Evolutionary conservation across 1,140 invertebrate species (phyloP).

Genomic region (Drosophila lini): DNA sequence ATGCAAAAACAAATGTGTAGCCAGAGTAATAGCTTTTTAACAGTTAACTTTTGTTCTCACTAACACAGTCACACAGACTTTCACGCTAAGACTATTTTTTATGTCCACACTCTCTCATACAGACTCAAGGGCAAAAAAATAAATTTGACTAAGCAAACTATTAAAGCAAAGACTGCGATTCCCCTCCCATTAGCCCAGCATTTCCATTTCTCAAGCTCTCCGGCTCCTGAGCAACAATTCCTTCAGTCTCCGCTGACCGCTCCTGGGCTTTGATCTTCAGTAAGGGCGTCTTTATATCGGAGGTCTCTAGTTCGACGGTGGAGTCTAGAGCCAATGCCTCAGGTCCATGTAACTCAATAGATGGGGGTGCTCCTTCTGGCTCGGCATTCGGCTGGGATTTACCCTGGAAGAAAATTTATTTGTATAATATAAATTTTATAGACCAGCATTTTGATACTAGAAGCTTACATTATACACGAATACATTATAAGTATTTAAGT

Average conservation of each 20-base stretch:
- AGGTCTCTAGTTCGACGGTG: conserved; percentile 52
- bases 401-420: conserved; percentile 25
- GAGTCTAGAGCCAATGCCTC: conserved; percentile 39
- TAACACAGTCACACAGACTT: conserved; percentile 9
- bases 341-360: conserved; percentile 30
- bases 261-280: conserved; percentile 62
- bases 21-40: conserved; percentile 69
- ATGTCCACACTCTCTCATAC: neutral
- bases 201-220: conserved; percentile 49
- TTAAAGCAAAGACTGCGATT: conserved; percentile 67
- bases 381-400: conserved; percentile 56
- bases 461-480: no score
- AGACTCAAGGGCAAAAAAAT: conserved; percentile 12
- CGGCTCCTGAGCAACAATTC: conserved; percentile 24
- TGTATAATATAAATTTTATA: neutral
- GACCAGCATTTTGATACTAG: neutral
- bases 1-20: conserved; percentile 64
- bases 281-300: conserved; percentile 72
- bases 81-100: conserved; percentile 4
- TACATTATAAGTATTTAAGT: no score
- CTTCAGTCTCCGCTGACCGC: conserved; percentile 17
- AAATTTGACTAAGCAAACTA: conserved; percentile 33
- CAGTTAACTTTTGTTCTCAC: conserved; percentile 57
- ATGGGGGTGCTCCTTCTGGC: conserved; percentile 5
- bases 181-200: conserved; percentile 35